A percentile compares a stretch with the other conserved stretches of the same genome.
These are phyloP conservation scores for Cryptosula pallasiana DNA, from an alignment of 2,888 invertebrate genomes.

Conservation along the genomic window DNA sequence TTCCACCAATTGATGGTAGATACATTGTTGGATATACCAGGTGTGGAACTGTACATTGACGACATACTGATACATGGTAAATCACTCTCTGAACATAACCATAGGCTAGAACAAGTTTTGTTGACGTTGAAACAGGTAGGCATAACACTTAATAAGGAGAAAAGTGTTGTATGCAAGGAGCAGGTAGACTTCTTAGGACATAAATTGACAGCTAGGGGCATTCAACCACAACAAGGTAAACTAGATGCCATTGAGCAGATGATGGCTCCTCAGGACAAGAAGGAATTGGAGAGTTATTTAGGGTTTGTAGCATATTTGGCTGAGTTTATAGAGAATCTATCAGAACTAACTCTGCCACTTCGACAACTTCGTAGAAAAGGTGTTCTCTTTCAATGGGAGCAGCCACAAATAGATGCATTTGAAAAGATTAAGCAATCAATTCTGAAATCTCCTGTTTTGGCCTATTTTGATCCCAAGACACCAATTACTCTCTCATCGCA, in stretches of 20 bases:
- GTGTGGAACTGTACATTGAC: conserved; percentile 29
- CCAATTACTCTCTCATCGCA: conserved; percentile 26
- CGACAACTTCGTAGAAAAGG: conserved; percentile 29
- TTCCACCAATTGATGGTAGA: conserved; percentile 12
- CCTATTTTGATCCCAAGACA: conserved; percentile 28
- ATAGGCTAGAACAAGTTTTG: conserved; percentile 29
- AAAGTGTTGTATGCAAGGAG: conserved; percentile 27
- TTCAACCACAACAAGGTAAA: conserved; percentile 28
- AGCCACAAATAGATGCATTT: conserved; percentile 25
- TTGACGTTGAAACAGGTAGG: conserved; percentile 26
- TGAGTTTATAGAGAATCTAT: conserved; percentile 30
- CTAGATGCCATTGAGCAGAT: conserved; percentile 30
- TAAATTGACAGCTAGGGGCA: conserved; percentile 29
- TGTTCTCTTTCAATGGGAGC: conserved; percentile 25
- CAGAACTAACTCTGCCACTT: conserved; percentile 29
- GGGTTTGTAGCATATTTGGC: conserved; percentile 31
- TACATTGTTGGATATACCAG: conserved; percentile 25
- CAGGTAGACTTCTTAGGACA: conserved; percentile 30
- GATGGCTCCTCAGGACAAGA: conserved; percentile 29
- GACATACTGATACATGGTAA: conserved; percentile 30
- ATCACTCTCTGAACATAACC: conserved; percentile 30
- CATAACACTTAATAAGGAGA: conserved; percentile 30
- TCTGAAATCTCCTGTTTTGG: conserved; percentile 29
- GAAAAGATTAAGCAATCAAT: conserved; percentile 28
- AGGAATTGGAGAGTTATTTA: conserved; percentile 27